Evolutionary conservation across 2,888 invertebrate species (phyloP).

Genomic region (Drepana falcataria): DNA sequence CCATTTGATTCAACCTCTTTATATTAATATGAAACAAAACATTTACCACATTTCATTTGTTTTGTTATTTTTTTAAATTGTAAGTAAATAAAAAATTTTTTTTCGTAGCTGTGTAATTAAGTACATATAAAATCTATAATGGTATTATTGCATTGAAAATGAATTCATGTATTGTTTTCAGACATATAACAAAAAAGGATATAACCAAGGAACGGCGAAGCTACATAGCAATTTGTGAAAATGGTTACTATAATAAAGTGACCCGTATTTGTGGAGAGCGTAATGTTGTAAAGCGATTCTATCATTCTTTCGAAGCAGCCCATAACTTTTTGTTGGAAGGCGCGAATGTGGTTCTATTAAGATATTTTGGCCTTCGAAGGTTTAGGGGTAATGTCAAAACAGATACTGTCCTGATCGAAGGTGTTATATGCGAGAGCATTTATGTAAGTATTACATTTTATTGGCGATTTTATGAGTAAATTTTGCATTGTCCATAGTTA

Average conservation of each 20-base stretch:
- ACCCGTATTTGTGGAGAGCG: slow-evolving; percentile 66
- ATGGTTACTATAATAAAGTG: slow-evolving; percentile 76
- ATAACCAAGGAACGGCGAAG: slow-evolving; percentile 71
- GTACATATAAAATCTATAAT: no score
- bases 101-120: no score
- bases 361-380: slow-evolving; percentile 77
- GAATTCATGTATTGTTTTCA: no score
- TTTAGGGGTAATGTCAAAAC: slow-evolving; percentile 76
- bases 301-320: slow-evolving; percentile 71
- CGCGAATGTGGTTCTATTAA: slow-evolving; percentile 78
- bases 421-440: slow-evolving; percentile 77
- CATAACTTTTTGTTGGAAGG: slow-evolving; percentile 80
- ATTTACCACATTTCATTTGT: no score
- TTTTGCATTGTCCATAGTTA: no score
- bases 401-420: slow-evolving; percentile 78
- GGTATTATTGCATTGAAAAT: no score
- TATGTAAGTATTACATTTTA: slow-evolving; percentile 77
- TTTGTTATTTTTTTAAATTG: no score
- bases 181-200: slow-evolving; percentile 61
- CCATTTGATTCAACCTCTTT: no score
- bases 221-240: slow-evolving; percentile 75
- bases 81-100: no score
- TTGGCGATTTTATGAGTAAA: no score
- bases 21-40: no score
- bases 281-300: slow-evolving; percentile 61